Conservation (phyloP, 2,888 invertebrate species). For the Leucophenga maculata region DNA sequence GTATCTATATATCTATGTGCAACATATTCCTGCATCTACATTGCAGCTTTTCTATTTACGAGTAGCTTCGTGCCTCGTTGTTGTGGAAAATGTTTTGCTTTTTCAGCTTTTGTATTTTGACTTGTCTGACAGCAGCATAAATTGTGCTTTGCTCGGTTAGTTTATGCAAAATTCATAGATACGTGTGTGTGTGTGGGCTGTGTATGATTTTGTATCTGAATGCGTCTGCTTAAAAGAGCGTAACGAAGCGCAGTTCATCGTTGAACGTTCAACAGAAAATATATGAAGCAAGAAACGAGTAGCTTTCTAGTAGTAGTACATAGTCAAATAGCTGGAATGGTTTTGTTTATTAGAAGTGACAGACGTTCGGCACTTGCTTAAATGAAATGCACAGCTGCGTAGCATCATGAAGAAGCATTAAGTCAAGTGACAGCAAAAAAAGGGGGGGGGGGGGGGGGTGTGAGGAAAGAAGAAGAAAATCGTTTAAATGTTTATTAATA, state of each 20-base stretch:
- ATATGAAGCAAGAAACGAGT: too few species aligned
- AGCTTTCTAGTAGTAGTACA: background rate
- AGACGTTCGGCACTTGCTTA: constrained; percentile 3
- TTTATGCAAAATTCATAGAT: constrained; percentile 1
- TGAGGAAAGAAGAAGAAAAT: too few species aligned
- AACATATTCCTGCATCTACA: background rate
- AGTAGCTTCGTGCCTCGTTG: background rate
- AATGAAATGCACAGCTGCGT: constrained; percentile 1
- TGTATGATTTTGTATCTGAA: background rate
- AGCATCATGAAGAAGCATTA: too few species aligned
- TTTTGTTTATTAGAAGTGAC: constrained; percentile 14
- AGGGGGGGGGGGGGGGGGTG: too few species aligned
- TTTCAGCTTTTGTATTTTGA: constrained; percentile 1
- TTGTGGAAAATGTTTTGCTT: background rate
- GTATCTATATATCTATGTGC: too few species aligned
- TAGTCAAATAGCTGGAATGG: too few species aligned
- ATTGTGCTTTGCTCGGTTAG: constrained; percentile 3
- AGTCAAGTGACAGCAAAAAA: too few species aligned
- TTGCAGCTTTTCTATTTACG: background rate
- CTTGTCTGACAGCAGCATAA: constrained; percentile 10
- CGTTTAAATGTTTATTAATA: too few species aligned
- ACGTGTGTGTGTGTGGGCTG: background rate
- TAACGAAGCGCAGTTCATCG: constrained; percentile 1
- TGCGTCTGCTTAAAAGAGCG: background rate
- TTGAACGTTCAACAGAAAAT: too few species aligned